Percentiles rank a stretch among this genome's conserved stretches.
These are phyloP conservation scores for Propsilocerus akamusi DNA, from an alignment of 1,140 invertebrate genomes.

Conservation along the genomic window DNA sequence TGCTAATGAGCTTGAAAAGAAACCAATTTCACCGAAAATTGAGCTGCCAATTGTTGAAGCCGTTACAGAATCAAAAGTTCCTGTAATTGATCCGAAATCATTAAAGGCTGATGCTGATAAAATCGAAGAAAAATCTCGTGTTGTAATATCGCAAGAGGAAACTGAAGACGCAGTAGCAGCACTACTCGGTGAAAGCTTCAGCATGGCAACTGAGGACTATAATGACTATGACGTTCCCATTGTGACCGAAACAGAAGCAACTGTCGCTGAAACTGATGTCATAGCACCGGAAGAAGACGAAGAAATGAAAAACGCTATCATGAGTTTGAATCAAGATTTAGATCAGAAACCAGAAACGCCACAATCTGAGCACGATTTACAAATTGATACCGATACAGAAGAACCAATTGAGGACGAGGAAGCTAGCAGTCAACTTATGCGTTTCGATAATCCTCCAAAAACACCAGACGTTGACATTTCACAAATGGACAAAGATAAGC, in stretches of 20 bases:
- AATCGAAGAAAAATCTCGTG: constrained; percentile 54
- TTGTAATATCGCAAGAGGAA: constrained; percentile 78
- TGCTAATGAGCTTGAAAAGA: constrained; percentile 29
- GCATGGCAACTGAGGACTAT: constrained; percentile 33
- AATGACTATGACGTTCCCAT: constrained; percentile 22
- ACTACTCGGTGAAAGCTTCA: constrained; percentile 65
- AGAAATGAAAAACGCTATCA: constrained; percentile 57
- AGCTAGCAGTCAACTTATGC: constrained; percentile 14
- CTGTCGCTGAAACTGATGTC: constrained; percentile 11
- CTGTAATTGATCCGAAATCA: background rate
- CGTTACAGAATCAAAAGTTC: constrained; percentile 8
- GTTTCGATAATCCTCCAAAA: constrained; percentile 26
- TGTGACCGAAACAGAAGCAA: constrained; percentile 6
- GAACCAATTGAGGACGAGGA: constrained; percentile 38
- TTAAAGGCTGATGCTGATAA: constrained; percentile 24
- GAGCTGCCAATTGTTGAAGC: constrained; percentile 19
- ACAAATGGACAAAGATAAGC: constrained; percentile 12
- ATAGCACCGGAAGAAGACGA: constrained; percentile 48
- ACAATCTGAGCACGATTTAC: constrained; percentile 61
- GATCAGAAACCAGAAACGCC: constrained; percentile 68
- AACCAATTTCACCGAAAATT: constrained; percentile 24
- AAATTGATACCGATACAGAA: constrained; percentile 74
- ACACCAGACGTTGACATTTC: constrained; percentile 27
- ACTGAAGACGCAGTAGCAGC: constrained; percentile 82
- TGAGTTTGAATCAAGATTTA: constrained; percentile 49